These are phyloP conservation scores for Calonectris borealis DNA, from an alignment of 2,113 vertebrate genomes.

Conservation along the genomic window DNA sequence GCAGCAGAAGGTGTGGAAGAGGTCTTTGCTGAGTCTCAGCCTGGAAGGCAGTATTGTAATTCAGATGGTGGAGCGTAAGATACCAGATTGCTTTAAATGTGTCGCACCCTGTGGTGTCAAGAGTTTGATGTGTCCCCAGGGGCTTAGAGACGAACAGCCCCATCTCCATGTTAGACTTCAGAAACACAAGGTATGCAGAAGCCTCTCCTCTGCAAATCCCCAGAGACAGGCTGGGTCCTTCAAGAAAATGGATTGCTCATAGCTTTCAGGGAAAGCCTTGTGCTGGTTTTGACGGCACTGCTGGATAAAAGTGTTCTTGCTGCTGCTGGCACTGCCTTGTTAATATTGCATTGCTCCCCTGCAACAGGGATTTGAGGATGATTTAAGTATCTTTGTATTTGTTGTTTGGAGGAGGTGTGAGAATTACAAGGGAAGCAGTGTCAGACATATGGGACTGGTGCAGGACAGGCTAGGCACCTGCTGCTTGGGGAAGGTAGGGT, in stretches of 20 bases:
- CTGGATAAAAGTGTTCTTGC: background rate
- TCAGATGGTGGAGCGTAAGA: background rate
- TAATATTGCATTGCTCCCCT: background rate
- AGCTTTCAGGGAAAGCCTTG: background rate
- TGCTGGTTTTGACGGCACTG: background rate
- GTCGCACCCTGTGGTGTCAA: background rate
- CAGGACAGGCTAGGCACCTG: background rate
- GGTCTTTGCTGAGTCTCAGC: background rate
- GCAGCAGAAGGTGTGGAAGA: background rate
- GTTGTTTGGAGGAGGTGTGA: background rate
- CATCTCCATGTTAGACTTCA: background rate
- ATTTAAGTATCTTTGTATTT: background rate
- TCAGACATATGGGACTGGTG: rapidly evolving
- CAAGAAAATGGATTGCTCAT: background rate
- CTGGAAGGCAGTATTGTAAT: background rate
- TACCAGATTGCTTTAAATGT: background rate
- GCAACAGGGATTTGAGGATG: background rate
- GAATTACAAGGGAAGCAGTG: background rate
- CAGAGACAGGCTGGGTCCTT: background rate
- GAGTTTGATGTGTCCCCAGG: background rate
- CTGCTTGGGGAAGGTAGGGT: background rate
- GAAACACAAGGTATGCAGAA: background rate
- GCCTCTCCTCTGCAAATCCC: background rate
- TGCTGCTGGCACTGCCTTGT: background rate
- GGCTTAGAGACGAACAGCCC: background rate